Evolutionary conservation across 2,113 vertebrate species (phyloP), one percentile per base, ranked within the genome.

Genomic region (Mustela nigripes): DNA sequence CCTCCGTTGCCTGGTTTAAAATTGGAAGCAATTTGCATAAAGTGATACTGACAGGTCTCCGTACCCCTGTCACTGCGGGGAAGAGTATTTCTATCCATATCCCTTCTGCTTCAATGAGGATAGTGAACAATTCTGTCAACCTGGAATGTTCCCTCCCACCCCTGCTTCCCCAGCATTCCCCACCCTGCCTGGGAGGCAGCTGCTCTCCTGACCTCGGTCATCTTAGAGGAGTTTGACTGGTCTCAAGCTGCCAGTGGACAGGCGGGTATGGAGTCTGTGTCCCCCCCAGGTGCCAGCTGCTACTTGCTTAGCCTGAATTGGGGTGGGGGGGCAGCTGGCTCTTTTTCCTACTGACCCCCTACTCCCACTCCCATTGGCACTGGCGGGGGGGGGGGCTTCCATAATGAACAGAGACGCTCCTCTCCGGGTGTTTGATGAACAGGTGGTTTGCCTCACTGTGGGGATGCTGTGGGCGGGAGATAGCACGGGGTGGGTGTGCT

Each of bases 101-200:
- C 58, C 21, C 42, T 31, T 36, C 31, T 67, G 63, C 71, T 42
- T 67, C 33, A 2, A 24, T 56, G 36, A 45, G 62, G 74, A 73
- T 11, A 12, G 22, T 39, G 74, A 15, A 6, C 26, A 4, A 16
- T 79, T 12, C 78, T 15, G 21, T 65, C 87, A 39, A 56, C 56
- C 67, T 16, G 11, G n/a, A 62, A 36, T 11, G 4, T 63, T 24
- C 50, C 26, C 39, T 69, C 39, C 26, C 18, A 14, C 31, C 8
- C 33, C 12, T 1, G 3, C 65, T 11, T 2, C n/a, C 11, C 36
- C 28, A 15, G 11, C 15, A 0, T 22, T 11, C 45, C 31, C 60
- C 9, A 0, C 31, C 31, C 84, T 39, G 48, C 36, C 48, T 45
- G 11, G 1, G 19, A 14, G 36, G 71, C 31, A 39, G 19, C 74